Evolutionary conservation across 2,888 invertebrate species (phyloP), one percentile per base, ranked within the genome.

Genomic region (Eurytoma adleriae): DNA sequence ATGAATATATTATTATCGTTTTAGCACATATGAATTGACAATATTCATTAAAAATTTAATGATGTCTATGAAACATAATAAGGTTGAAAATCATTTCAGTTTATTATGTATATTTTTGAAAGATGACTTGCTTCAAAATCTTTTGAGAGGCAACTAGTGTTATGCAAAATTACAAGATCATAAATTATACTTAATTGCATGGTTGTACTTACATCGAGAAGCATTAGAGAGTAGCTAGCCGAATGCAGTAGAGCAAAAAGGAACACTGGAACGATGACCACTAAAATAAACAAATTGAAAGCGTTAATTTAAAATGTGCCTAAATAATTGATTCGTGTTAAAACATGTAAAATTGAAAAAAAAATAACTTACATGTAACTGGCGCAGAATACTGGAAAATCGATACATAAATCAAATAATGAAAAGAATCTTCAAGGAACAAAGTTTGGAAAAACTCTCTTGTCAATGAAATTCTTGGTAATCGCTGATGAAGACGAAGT

Each of bases 401-500:
- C 85, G 98, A 92, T 66, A 98, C 97, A 91, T 96, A 99, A 92
- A 99, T 95, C 84, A 99, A 93, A 89, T 99, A 99, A 91, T 99
- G 99, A 83, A 97, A 98, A 86, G 98, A 98, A 91, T 97, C 97
- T 91, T 99, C 99, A 30, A 95, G 91, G 86, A 97, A 93, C 85
- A 99, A 92, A 71, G 93, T 92, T 10, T 94, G 93, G 81, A 99
- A 91, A 91, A 98, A 99, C 90, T 96, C 96, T 82, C 96, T 92
- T 52, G 94, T 96, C 77, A 99, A 92, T 79, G 95, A 93, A 86
- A 98, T 95, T 83, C 94, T 92, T 24, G 98, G 98, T 85, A 99
- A 92, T 82, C 99, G 93, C 91, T 99, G 99, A 91, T 99, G 99
- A 84, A 99, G 93, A 79, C 99, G 93, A 72, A 99, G 93, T 0